Conservation (phyloP, 1,140 invertebrate species). For the Dolichoris vasculosae region DNA sequence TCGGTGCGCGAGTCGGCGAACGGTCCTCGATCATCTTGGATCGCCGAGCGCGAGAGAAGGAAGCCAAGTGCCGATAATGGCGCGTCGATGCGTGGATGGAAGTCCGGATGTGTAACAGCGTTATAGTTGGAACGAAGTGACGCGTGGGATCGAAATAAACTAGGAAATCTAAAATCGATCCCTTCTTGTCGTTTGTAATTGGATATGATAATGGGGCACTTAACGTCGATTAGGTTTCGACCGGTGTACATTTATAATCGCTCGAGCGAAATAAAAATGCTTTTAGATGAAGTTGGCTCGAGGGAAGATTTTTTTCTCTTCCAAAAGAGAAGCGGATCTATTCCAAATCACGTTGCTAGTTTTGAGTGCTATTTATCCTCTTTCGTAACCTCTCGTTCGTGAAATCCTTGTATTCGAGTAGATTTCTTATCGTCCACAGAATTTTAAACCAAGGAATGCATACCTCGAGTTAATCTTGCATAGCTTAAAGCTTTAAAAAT, state of each 20-base stretch:
- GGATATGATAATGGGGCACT: not conserved
- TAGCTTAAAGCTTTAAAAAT: not conserved
- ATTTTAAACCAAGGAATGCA: not conserved
- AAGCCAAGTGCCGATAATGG: too few relatives aligned
- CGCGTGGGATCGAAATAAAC: too few relatives aligned
- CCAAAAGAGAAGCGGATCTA: too few relatives aligned
- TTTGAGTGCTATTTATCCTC: not conserved
- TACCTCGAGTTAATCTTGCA: not conserved
- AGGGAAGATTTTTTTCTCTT: not conserved
- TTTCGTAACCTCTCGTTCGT: not conserved
- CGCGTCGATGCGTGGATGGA: too few relatives aligned
- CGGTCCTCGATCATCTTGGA: too few relatives aligned
- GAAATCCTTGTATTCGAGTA: not conserved
- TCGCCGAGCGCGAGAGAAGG: too few relatives aligned
- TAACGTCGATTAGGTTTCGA: not conserved
- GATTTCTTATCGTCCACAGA: not conserved
- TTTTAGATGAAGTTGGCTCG: not conserved
- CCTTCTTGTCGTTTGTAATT: too few relatives aligned
- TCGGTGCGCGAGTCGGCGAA: too few relatives aligned
- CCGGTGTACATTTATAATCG: not conserved
- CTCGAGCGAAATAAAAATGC: not conserved
- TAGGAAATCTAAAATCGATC: too few relatives aligned
- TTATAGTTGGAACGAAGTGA: too few relatives aligned
- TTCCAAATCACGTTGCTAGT: not conserved
- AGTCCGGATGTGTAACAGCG: too few relatives aligned